Evolutionary conservation across 2,113 vertebrate species (phyloP), one percentile per base, ranked within the genome.

Genomic region (Lophochroa leadbeateri): DNA sequence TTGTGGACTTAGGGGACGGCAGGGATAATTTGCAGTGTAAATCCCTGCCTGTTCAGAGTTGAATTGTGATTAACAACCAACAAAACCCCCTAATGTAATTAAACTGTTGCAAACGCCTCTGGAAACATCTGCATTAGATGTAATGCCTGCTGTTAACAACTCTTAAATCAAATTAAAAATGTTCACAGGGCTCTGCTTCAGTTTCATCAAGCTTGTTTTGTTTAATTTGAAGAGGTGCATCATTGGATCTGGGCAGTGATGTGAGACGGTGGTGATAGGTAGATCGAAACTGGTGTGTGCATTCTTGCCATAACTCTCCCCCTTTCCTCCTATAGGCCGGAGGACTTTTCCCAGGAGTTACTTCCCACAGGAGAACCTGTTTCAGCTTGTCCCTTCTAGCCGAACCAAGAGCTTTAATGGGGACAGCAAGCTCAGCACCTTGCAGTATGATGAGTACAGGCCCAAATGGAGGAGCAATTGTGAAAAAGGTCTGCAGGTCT

Each of bases 311-410:
- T 69, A 27, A 76, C 18, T 55, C 74, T 37, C 5, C n/a, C 44
- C 13, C 13, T 49, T 91, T 41, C 25, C 39, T 86, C 68, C 70
- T 77, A 2, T 95, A 99, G 99, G 99, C 82, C 97, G 99, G 13
- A 98, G 98, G 92, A 99, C 99, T 14, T 99, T 99, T 90, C 99
- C 99, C 4, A 98, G 99, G 85, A 99, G 99, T 96, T 99, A 99
- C 72, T 98, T 98, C 97, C 99, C 99, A 0, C 99, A 98, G 90
- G 99, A 99, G 96, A 99, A 98, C 93, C 97, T 98, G 53, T 99
- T 99, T 57, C 99, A 99, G 96, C 97, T 99, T 47, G 98, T 99
- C 88, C 98, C 98, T 29, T 98, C 98, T 68, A 99, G 98, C 94
- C 97, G 99, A 70, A 99, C 98, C 5, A 98, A 98, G 89, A 99